Base-by-base conservation (phyloP, 2,888 invertebrate genomes). In the Apamea epomidion region DNA sequence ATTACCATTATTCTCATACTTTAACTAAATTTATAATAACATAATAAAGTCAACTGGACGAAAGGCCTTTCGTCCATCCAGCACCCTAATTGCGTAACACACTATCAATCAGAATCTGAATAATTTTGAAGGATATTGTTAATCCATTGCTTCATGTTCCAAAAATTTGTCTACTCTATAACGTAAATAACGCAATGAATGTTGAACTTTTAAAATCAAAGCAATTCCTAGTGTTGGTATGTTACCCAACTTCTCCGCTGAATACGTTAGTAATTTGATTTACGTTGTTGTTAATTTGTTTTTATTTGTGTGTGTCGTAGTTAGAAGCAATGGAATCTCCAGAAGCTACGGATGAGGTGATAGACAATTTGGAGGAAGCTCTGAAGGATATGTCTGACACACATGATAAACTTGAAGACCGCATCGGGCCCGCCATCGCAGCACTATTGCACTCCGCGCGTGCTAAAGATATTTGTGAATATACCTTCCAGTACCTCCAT, bases 351-450 rank as follows among this genome's bases (percentile, higher is more conserved):
- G 84, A 91, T 0, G 87, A 91, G 69, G 91, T 93, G 16, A 92
- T 96, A 92, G 91, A 92, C 16, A 88, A 92, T 1, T 87, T 97
- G 8, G 96, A 97, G 83, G 90, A 73, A 0, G 95, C 96, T 2
- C 87, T 97, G 12, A 93, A 91, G 51, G 92, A 91, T 7, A 90
- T 96, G 2, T 83, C 95, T 0, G 94, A 91, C 1, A 64, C 83
- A 0, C 86, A 87, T 1, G 86, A 92, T 45, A 91, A 92, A 0
- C 86, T 97, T 18, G 87, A 90, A 32, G 86, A 90, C 12, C 93
- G 96, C 0, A 82, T 97, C 5, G 96, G 94, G 0, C 95, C 96
- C 0, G 93, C 95, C 0, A 83, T 97, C 0, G 96, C 96, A 0
- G 93, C 96, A 0, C 87, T 97, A n/a, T 88, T 96, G 48, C 94